Percentiles rank a stretch among this genome's conserved stretches.
These are phyloP conservation scores for Eulacestoma nigropectus DNA, from an alignment of 2,113 vertebrate species.

Conservation along the genomic window DNA sequence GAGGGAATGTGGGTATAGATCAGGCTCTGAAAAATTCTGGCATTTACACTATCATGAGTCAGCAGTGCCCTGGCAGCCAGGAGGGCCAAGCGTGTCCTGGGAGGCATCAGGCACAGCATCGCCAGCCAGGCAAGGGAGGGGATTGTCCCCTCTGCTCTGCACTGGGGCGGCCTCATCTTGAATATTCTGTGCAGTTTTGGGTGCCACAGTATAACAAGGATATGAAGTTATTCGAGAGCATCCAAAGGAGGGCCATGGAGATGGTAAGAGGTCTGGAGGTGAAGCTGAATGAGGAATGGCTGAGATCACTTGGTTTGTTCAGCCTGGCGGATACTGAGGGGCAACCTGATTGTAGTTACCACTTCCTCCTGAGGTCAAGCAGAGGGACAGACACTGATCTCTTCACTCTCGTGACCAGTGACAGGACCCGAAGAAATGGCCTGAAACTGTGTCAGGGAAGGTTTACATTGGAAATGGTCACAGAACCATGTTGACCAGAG, in stretches of 20 bases:
- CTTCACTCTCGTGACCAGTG: not conserved
- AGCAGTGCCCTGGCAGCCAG: not conserved
- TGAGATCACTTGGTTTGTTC: not conserved
- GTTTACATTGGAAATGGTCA: not conserved
- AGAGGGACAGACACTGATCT: not conserved
- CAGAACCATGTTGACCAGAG: not conserved
- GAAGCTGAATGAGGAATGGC: not conserved
- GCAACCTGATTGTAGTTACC: not conserved
- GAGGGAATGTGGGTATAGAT: not conserved
- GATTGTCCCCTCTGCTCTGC: not conserved
- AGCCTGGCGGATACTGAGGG: not conserved
- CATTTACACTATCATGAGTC: not conserved
- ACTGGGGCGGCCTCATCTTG: rapidly evolving
- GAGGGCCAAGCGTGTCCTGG: rapidly evolving
- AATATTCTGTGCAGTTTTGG: not conserved
- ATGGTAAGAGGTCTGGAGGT: not conserved
- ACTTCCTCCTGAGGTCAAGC: not conserved
- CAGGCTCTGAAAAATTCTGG: not conserved
- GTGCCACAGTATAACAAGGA: not conserved
- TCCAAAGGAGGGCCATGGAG: not conserved
- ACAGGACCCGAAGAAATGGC: not conserved
- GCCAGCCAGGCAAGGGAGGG: rapidly evolving
- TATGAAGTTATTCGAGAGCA: not conserved
- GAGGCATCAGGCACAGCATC: not conserved
- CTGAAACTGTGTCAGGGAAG: not conserved